phyloP scores from a whole-genome alignment of 2,113 vertebrate species.

The Tupaia chinensis region DNA sequence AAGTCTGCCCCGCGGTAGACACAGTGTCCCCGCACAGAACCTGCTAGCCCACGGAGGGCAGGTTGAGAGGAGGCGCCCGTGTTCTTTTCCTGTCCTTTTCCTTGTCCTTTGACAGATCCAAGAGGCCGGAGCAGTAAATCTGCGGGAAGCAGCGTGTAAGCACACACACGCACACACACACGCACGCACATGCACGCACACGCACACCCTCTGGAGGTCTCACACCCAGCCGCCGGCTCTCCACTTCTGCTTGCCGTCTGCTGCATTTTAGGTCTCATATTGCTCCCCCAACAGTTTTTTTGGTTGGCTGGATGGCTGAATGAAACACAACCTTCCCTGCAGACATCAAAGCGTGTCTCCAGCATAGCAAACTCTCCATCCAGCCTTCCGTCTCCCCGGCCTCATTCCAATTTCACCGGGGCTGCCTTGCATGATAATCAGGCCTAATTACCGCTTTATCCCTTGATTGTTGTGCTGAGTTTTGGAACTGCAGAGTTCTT shows the following conservation, averaged over 20 bases:
- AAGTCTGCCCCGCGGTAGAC: neutral
- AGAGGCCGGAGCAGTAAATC: neutral
- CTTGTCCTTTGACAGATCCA: slow-evolving; percentile 36
- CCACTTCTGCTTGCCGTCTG: slow-evolving; percentile 34
- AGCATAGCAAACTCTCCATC: slow-evolving; percentile 83
- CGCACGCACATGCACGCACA: neutral
- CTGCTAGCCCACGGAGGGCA: neutral
- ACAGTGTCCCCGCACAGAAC: neutral
- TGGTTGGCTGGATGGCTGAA: slow-evolving; percentile 75
- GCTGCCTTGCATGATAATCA: slow-evolving; percentile 90
- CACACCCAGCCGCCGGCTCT: neutral
- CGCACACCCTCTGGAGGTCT: neutral
- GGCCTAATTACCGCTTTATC: slow-evolving; percentile 89
- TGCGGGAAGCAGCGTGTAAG: neutral
- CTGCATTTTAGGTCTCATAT: slow-evolving; percentile 59
- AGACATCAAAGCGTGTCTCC: slow-evolving; percentile 87
- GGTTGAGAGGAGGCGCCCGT: neutral
- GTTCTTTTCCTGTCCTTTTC: neutral
- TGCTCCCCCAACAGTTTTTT: slow-evolving; percentile 70
- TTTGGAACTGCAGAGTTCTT: slow-evolving; percentile 81
- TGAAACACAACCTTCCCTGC: slow-evolving; percentile 79
- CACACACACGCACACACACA: neutral
- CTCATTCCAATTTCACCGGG: slow-evolving; percentile 87
- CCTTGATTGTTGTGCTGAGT: slow-evolving; percentile 86
- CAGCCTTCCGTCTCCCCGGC: slow-evolving; percentile 86